A percentile compares a stretch with the other conserved stretches of the same genome.
These are phyloP conservation scores for Patella caerulea DNA, from an alignment of 2,888 invertebrate genomes.

Conservation along the genomic window DNA sequence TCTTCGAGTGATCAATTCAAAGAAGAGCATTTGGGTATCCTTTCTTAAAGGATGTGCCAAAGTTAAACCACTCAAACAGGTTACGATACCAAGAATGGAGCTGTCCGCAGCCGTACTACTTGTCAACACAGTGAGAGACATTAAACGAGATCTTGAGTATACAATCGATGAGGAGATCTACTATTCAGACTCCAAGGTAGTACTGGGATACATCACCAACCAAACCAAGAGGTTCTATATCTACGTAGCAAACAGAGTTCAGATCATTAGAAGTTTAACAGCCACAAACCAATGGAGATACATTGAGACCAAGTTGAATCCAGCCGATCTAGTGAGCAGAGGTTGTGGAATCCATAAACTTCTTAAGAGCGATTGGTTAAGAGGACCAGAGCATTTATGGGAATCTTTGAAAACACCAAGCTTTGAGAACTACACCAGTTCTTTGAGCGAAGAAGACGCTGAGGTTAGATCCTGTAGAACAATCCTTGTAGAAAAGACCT, in stretches of 20 bases:
- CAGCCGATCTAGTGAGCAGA: constrained; percentile 12
- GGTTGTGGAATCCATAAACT: background rate
- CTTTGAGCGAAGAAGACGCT: no score
- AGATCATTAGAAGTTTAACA: constrained; percentile 9
- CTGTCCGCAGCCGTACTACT: constrained; percentile 3
- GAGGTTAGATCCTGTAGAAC: no score
- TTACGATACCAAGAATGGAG: background rate
- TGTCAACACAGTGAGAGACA: constrained; percentile 1
- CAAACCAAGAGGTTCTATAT: constrained; percentile 12
- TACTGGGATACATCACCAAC: constrained; percentile 12
- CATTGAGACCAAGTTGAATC: constrained; percentile 14
- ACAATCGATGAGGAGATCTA: background rate
- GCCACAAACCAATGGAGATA: constrained; percentile 15
- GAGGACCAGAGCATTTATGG: background rate
- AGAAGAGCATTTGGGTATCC: background rate
- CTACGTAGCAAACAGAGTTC: constrained; percentile 16
- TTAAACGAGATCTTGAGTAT: background rate
- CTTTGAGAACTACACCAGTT: no score
- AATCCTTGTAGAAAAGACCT: no score
- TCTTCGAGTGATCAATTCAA: background rate
- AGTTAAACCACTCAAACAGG: background rate
- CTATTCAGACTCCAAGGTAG: constrained; percentile 17
- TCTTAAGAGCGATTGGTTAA: background rate
- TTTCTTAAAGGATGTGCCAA: background rate
- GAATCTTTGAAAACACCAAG: no score